Percentiles rank a stretch among this genome's conserved stretches.
Conservation (phyloP, 2,113 vertebrate genomes). For the Brachionichthys hirsutus region DNA sequence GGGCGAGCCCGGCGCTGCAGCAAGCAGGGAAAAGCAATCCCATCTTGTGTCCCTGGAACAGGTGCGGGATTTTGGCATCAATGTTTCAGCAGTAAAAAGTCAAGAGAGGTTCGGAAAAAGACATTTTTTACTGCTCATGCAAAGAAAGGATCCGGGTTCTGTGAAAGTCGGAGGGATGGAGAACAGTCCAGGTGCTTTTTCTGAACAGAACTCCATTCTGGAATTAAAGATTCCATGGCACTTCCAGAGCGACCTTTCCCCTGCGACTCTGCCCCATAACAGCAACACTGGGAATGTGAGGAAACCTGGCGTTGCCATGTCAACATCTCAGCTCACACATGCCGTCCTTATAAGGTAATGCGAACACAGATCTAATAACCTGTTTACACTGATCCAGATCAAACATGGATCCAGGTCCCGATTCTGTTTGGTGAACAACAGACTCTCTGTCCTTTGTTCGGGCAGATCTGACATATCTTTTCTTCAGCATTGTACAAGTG, state of each 20-base stretch:
- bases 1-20: conserved; percentile 29
- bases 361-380: neutral
- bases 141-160: conserved; percentile 4
- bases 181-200: neutral
- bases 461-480: too few species aligned
- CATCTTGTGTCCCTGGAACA: conserved; percentile 62
- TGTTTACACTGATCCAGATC: neutral
- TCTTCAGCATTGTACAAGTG: too few species aligned
- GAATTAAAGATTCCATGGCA: conserved; percentile 61
- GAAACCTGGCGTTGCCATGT: conserved; percentile 7
- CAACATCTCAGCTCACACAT: too few species aligned
- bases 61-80: conserved; percentile 67
- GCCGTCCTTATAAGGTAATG: too few species aligned
- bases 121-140: conserved; percentile 8
- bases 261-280: conserved; percentile 28
- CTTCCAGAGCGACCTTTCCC: conserved; percentile 7
- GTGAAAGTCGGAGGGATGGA: conserved; percentile 8
- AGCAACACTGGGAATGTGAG: conserved; percentile 32
- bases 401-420: neutral
- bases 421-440: too few species aligned
- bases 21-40: conserved; percentile 46
- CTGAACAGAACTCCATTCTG: neutral
- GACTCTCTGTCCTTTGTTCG: too few species aligned
- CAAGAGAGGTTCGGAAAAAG: conserved; percentile 7
- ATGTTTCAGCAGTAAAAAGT: conserved; percentile 19